A percentile compares a stretch with the other conserved stretches of the same genome.
Evolutionary conservation across 1,140 invertebrate species (phyloP).

Genomic region (Atta colombica): DNA sequence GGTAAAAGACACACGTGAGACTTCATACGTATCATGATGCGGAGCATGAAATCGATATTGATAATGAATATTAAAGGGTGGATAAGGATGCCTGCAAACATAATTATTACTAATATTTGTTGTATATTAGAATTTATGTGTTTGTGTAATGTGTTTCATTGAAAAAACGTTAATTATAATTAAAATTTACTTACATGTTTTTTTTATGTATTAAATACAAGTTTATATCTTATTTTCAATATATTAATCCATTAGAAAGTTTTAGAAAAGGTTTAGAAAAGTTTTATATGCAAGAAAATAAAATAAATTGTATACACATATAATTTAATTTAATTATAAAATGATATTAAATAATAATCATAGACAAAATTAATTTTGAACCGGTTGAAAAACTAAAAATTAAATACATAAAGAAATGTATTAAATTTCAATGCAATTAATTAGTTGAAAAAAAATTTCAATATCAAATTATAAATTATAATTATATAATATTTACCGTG

Average conservation of each 20-base stretch:
- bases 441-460: not conserved
- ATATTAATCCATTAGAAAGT: not conserved
- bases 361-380: not conserved
- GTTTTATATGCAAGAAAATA: not conserved
- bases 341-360: not conserved
- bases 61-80: conserved; percentile 96
- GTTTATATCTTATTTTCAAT: not conserved
- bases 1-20: conserved; percentile 97
- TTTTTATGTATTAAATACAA: conserved; percentile 1
- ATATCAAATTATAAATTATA: conserved; percentile 14
- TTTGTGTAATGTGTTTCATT: not conserved
- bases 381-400: not conserved
- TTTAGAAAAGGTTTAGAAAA: not conserved
- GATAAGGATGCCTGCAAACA: conserved; percentile 94
- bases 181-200: conserved; percentile 21
- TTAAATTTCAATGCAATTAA: not conserved
- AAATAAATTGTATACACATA: not conserved
- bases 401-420: not conserved
- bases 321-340: not conserved
- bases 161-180: not conserved
- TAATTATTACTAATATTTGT: conserved; percentile 41
- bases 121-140: not conserved
- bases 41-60: conserved; percentile 97
- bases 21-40: conserved; percentile 96
- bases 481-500: conserved; percentile 89